Conservation (phyloP, 2,888 invertebrate species). For the Adelphocoris suturalis region DNA sequence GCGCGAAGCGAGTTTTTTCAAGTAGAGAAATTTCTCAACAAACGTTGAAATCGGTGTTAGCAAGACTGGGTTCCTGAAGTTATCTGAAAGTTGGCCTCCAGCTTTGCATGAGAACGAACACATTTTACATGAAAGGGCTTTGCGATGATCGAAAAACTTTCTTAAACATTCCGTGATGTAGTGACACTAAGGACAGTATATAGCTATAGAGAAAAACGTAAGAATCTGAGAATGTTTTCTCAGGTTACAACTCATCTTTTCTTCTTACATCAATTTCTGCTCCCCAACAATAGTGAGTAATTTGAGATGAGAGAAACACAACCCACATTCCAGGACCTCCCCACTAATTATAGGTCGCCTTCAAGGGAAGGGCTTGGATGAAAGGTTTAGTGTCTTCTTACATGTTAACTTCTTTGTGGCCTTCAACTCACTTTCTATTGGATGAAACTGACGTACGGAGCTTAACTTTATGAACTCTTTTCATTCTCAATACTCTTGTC, state of each 20-base stretch:
- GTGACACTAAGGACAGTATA: too few relatives aligned
- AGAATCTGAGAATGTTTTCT: not conserved
- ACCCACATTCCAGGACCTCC: slow-evolving; percentile 12
- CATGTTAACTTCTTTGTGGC: not conserved
- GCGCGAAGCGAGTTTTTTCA: too few relatives aligned
- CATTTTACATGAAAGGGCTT: too few relatives aligned
- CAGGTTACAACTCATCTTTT: not conserved
- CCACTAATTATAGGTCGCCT: not conserved
- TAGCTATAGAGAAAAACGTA: not conserved
- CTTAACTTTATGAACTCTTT: not conserved
- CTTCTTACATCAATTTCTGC: not conserved
- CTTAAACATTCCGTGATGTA: too few relatives aligned
- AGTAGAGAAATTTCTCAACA: too few relatives aligned
- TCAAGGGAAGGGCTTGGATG: not conserved
- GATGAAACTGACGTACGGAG: not conserved
- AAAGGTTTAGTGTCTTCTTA: not conserved
- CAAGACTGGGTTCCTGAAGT: too few relatives aligned
- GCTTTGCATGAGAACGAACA: too few relatives aligned
- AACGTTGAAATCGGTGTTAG: too few relatives aligned
- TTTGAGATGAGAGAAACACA: slow-evolving; percentile 11
- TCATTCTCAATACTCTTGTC: too few relatives aligned
- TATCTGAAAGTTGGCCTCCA: too few relatives aligned
- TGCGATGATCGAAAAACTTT: too few relatives aligned
- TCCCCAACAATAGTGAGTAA: not conserved
- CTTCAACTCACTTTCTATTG: not conserved